Evolutionary conservation across 2,797 vertebrate genomes (phyloP), one percentile per base, ranked within the genome.

Genomic region (Yasuhikotakia modesta): DNA sequence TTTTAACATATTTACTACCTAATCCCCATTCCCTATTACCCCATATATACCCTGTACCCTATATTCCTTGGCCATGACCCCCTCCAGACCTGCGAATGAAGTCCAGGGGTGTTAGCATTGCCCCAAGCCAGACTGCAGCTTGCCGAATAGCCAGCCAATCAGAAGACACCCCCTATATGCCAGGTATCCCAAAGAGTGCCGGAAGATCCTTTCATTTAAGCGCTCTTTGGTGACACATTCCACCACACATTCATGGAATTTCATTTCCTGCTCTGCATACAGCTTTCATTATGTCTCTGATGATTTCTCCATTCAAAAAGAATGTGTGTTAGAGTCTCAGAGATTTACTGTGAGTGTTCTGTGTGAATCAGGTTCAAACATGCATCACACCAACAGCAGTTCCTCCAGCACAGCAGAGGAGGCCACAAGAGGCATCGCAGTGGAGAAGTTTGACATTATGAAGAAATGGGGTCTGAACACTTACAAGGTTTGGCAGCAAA

Each of bases 381-480:
- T 97, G 90, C 95, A 96, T 81, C 94, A 92, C 74, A 91, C 92
- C 17, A 91, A 92, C 81, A 94, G 92, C 87, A 87, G 89, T 85
- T 90, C 94, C 0, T 83, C 92, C 0, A 70, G 89, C 19, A 84
- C 87, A 0, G 93, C 92, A 1, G 96, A 98, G 11, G 96, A 98
- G 45, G 84, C 93, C 0, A 90, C 91, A 5, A 92, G 94, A 0
- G 97, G 97, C 0, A 92, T 99, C 1, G 96, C 97, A 0, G 96
- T 95, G 81, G 97, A 98, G 84, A 99, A 98, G 86, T 92, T 98
- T 10, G 96, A 99, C 85, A 93, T 94, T 0, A 86, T 99, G 88
- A 97, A 95, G 90, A 96, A 98, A 64, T 99, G 97, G 97, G 92
- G 97, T 57, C 92, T 98, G 85, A 99, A 98, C 91, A 98, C 96